A percentile compares a stretch with the other conserved stretches of the same genome.
Evolutionary conservation across 2,797 vertebrate species (phyloP).

Genomic region (Artibeus jamaicensis): DNA sequence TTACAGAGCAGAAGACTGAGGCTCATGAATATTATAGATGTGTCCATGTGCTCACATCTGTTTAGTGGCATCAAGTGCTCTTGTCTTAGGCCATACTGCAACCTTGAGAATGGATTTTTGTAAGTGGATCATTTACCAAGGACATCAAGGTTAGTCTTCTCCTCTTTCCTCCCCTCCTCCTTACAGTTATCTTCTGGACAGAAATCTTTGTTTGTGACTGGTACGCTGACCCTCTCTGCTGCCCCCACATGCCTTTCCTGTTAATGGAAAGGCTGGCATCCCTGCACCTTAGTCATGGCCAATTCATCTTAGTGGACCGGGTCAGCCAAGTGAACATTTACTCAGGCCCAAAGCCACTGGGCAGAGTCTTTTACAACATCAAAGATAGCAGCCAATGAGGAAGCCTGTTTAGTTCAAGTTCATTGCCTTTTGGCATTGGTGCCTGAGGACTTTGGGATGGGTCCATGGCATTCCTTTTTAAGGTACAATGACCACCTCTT

Average conservation of each 20-base stretch:
- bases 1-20: background rate
- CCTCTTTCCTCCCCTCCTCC: background rate
- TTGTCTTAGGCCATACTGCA: background rate
- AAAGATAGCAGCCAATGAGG: constrained; percentile 48
- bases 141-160: background rate
- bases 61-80: background rate
- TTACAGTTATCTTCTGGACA: background rate
- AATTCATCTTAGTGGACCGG: constrained; percentile 44
- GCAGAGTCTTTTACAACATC: constrained; percentile 54
- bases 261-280: constrained; percentile 74
- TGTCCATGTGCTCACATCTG: background rate
- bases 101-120: background rate
- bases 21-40: background rate
- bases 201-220: constrained; percentile 43
- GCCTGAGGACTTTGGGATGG: constrained; percentile 36
- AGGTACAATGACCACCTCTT: constrained; percentile 50
- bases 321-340: constrained; percentile 71
- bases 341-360: constrained; percentile 70
- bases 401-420: constrained; percentile 64
- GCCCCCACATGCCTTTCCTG: constrained; percentile 48
- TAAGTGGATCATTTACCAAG: background rate
- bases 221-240: constrained; percentile 31
- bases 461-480: constrained; percentile 53
- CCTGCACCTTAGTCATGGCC: constrained; percentile 46
- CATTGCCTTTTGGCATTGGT: constrained; percentile 60